Percentiles rank a stretch among this genome's conserved stretches.
These are phyloP conservation scores for Lasiommata megera DNA, from an alignment of 2,888 invertebrate species.

Conservation along the genomic window DNA sequence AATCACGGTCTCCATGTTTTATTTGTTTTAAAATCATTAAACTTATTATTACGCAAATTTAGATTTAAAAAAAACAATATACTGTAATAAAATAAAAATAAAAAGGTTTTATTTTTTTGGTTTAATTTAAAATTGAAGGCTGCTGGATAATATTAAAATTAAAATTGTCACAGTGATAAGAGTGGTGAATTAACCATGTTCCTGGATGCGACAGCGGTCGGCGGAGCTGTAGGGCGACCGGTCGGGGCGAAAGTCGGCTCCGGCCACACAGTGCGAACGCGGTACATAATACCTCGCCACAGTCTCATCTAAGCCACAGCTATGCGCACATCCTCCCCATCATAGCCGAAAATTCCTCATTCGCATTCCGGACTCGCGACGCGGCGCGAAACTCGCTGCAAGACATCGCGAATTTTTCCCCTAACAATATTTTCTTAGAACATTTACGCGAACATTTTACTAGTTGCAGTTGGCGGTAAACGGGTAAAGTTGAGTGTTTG, in stretches of 20 bases:
- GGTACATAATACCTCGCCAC: slow-evolving; percentile 60
- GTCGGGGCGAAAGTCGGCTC: slow-evolving; percentile 79
- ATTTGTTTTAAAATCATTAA: neutral
- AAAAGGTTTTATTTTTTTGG: no score
- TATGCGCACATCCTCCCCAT: slow-evolving; percentile 79
- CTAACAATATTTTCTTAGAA: slow-evolving; percentile 34
- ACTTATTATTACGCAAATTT: no score
- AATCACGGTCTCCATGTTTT: neutral
- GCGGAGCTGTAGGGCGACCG: slow-evolving; percentile 75
- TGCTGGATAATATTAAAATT: no score
- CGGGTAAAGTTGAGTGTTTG: slow-evolving; percentile 77
- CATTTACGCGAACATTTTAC: slow-evolving; percentile 46
- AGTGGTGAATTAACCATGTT: slow-evolving; percentile 62
- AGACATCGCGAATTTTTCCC: slow-evolving; percentile 49
- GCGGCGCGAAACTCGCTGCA: slow-evolving; percentile 62
- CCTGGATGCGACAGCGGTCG: slow-evolving; percentile 76
- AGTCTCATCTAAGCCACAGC: slow-evolving; percentile 80
- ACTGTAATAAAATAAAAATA: no score
- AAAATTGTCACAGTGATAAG: slow-evolving; percentile 39
- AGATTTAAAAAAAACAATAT: no score
- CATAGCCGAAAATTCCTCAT: slow-evolving; percentile 72
- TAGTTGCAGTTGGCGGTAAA: slow-evolving; percentile 70
- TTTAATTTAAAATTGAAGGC: no score
- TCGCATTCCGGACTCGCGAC: slow-evolving; percentile 62
- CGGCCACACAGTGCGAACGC: slow-evolving; percentile 70